phyloP scores from a whole-genome alignment of 2,888 invertebrate species.

The Lobophora halterata region DNA sequence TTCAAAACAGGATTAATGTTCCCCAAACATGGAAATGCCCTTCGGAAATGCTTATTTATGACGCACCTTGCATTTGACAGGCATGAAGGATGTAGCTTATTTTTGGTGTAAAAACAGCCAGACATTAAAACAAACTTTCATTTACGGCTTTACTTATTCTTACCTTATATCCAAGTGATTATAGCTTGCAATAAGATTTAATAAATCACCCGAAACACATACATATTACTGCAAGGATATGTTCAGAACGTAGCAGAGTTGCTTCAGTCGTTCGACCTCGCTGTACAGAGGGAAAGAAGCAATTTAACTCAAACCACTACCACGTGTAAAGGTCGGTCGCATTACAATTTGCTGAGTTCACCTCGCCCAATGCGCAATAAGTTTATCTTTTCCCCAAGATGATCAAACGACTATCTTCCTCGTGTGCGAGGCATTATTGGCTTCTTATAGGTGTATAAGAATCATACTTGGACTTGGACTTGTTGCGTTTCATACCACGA shows the following conservation, averaged over 20 bases:
- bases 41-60: constrained; percentile 50
- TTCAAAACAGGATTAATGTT: constrained; percentile 55
- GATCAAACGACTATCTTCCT: constrained; percentile 16
- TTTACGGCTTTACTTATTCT: background rate
- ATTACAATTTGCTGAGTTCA: constrained; percentile 33
- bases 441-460: too few relatives aligned
- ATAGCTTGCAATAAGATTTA: too few relatives aligned
- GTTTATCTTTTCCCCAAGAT: constrained; percentile 26
- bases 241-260: constrained; percentile 25
- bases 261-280: constrained; percentile 26
- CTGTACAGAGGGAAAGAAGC: constrained; percentile 49
- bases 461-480: constrained; percentile 6
- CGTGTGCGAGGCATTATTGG: constrained; percentile 8
- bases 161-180: background rate
- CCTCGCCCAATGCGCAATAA: constrained; percentile 22
- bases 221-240: constrained; percentile 18
- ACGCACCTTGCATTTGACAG: constrained; percentile 39
- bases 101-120: constrained; percentile 1
- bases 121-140: background rate
- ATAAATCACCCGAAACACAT: constrained; percentile 2
- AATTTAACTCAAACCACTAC: constrained; percentile 38
- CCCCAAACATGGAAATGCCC: constrained; percentile 50
- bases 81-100: constrained; percentile 21
- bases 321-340: constrained; percentile 38
- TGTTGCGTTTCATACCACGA: constrained; percentile 5